Percentiles rank a stretch among this genome's conserved stretches.
These are phyloP conservation scores for Mandrillus leucophaeus DNA, from an alignment of 2,113 vertebrate species.

Conservation along the genomic window DNA sequence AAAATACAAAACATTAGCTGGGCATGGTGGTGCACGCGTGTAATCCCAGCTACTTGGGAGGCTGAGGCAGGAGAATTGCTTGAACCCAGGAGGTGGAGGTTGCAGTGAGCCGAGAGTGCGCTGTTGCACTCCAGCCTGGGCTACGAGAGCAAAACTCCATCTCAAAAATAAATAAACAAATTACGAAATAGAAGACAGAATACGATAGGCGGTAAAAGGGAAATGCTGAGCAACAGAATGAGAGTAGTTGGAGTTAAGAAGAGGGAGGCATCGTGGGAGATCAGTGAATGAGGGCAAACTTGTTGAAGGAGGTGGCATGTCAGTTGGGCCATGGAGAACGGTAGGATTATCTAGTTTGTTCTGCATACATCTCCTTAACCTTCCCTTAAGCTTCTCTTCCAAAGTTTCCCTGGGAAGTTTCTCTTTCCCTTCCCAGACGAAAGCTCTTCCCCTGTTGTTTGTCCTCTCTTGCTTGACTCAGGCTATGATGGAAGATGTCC, in stretches of 20 bases:
- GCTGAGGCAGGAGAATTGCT: too few species aligned
- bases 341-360: neutral
- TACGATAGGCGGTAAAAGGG: neutral
- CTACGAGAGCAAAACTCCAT: too few species aligned
- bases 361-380: neutral
- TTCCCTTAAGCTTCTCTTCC: neutral
- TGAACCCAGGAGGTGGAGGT: too few species aligned
- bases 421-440: neutral
- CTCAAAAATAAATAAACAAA: too few species aligned
- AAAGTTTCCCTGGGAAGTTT: neutral
- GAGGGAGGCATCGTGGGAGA: neutral
- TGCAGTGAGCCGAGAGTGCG: too few species aligned
- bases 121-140: too few species aligned
- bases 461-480: neutral
- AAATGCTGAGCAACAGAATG: neutral
- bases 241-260: neutral
- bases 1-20: too few species aligned
- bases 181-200: neutral
- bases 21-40: too few species aligned
- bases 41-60: too few species aligned
- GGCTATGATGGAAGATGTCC: neutral
- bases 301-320: neutral
- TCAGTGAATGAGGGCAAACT: neutral
- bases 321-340: neutral
- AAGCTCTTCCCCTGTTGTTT: neutral